Base-by-base conservation (phyloP, 1,140 invertebrate genomes). In the Dendroctonus ponderosae region DNA sequence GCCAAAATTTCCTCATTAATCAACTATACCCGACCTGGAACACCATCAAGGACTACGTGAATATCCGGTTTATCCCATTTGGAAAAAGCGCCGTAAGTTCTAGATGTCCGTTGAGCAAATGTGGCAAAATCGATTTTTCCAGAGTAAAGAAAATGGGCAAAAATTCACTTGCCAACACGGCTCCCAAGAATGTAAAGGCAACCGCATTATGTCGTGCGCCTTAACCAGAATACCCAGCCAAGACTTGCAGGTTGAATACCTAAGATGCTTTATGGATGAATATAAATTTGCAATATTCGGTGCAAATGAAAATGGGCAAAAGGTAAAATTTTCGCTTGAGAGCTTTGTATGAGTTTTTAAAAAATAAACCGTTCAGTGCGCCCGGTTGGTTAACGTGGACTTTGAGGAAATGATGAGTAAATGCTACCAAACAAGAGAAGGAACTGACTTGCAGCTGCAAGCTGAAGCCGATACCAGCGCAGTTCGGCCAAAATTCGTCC, bases 51-150 rank as follows among this genome's bases (percentile, higher is more conserved):
- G 67, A 80, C 0, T 82, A 83, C 68, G 75, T 88, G 3, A 74
- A 83, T 44, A 76, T 88, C 54, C 74, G 79, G 37, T 82, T 86
- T 51, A 81, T 89, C 56, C 91, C 93, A 0, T 94, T 89, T 75
- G 93, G 93, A 68, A 93, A 94, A 80, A 89, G 91, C 8, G 38
- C 73, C 73, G 87, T 88, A 79, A 81, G 78, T 67, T 54, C 14
- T 15, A 38, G 0, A 56, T 12, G 50, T 26, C 6, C n/a, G 5
- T 53, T 14, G 37, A 15, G 9, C 26, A 0, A 12, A 37, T 6
- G 12, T 26, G 46, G 9, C 15, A 14, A 40, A 14, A 42, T 43
- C 43, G 11, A 15, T 46, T 61, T 53, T 63, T 70, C 42, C 41
- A 77, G 75, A 76, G 70, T 66, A 42, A 68, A 11, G 54, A 72